A percentile compares a stretch with the other conserved stretches of the same genome.
These are phyloP conservation scores for Rhyacophila brunnea DNA, from an alignment of 1,140 invertebrate species.

Conservation along the genomic window DNA sequence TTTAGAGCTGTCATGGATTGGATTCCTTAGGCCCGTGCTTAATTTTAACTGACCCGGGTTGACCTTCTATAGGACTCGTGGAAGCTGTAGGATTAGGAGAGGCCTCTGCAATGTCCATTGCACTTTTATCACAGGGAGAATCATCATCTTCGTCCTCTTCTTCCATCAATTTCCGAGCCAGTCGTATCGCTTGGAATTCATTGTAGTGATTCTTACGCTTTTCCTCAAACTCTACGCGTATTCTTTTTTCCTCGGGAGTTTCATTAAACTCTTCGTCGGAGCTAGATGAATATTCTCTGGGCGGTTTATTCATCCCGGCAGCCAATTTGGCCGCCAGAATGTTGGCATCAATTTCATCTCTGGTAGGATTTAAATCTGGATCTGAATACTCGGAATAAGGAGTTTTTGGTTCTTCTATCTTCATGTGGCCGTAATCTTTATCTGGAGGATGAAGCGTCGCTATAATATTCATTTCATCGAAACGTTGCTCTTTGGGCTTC, in stretches of 20 bases:
- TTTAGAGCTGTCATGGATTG: slow-evolving; percentile 13
- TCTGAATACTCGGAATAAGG: slow-evolving; percentile 75
- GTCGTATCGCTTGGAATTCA: slow-evolving; percentile 90
- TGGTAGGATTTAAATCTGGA: slow-evolving; percentile 65
- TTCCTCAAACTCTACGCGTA: slow-evolving; percentile 78
- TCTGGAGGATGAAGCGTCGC: slow-evolving; percentile 96
- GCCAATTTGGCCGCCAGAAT: slow-evolving; percentile 73
- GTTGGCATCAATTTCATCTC: slow-evolving; percentile 75
- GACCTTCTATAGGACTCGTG: slow-evolving; percentile 3
- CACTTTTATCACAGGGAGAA: slow-evolving; percentile 7
- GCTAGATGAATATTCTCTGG: slow-evolving; percentile 41
- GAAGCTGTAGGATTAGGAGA: neutral
- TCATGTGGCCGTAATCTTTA: slow-evolving; percentile 99
- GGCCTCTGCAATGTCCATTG: slow-evolving; percentile 11
- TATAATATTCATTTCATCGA: slow-evolving; percentile 99
- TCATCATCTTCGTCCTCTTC: slow-evolving; percentile 87
- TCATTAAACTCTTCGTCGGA: slow-evolving; percentile 61
- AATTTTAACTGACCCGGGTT: neutral
- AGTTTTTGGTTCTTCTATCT: slow-evolving; percentile 98
- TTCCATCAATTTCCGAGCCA: slow-evolving; percentile 84
- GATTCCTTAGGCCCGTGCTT: slow-evolving; percentile 6
- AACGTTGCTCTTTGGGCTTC: slow-evolving; percentile 82
- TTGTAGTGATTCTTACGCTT: slow-evolving; percentile 97
- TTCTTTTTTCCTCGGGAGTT: slow-evolving; percentile 63
- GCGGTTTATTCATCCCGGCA: slow-evolving; percentile 50